phyloP scores from a whole-genome alignment of 2,113 vertebrate species.

The Syrmaticus mikado region DNA sequence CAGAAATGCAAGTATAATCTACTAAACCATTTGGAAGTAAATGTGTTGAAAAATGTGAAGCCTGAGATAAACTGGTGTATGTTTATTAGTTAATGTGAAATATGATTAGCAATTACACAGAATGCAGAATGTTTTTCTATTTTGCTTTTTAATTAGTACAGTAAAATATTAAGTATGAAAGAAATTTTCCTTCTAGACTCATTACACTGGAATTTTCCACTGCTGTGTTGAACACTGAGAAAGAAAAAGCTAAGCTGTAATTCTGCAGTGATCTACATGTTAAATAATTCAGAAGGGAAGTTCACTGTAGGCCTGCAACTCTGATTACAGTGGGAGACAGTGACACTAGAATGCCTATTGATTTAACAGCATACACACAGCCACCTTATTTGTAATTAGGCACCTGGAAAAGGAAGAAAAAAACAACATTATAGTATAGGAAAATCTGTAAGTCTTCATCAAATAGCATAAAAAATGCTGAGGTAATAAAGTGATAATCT shows the following conservation, averaged over 20 bases:
- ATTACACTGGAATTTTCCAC: constrained; percentile 58
- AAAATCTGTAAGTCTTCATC: constrained; percentile 23
- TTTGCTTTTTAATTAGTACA: constrained; percentile 44
- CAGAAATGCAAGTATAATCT: not conserved
- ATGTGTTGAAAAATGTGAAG: not conserved
- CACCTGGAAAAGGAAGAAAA: not conserved
- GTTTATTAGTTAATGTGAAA: constrained; percentile 24
- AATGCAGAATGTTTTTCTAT: not conserved
- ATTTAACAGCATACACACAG: constrained; percentile 38
- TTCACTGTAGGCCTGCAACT: constrained; percentile 34
- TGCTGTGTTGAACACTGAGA: not conserved
- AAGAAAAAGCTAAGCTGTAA: constrained; percentile 11
- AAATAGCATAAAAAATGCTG: constrained; percentile 36
- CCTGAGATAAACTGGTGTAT: not conserved
- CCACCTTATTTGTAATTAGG: constrained; percentile 44
- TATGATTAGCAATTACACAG: not conserved
- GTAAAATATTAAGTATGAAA: constrained; percentile 43
- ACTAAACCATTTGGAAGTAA: not conserved
- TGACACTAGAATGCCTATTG: constrained; percentile 30
- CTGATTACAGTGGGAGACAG: constrained; percentile 49
- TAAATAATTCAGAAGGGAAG: constrained; percentile 66
- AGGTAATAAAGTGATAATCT: constrained; percentile 37
- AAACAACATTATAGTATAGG: not conserved
- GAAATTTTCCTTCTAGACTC: not conserved
- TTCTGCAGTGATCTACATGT: constrained; percentile 24